Percentiles rank a stretch among this genome's conserved stretches.
These are phyloP conservation scores for Ranitomeya imitator DNA, from an alignment of 2,113 vertebrate species.

Conservation along the genomic window DNA sequence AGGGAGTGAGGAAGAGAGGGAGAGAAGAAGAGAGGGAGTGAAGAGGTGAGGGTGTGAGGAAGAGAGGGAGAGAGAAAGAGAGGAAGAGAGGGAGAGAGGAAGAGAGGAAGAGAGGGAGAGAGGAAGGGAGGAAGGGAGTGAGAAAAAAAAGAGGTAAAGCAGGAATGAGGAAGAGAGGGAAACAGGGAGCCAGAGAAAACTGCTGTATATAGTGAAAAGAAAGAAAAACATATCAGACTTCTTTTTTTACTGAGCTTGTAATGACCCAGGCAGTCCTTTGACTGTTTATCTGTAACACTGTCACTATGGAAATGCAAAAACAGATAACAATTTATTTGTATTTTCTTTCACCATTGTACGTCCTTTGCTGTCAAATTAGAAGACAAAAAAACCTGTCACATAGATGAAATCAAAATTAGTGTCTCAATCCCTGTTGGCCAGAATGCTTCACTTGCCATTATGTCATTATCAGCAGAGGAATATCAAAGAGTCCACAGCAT, in stretches of 20 bases:
- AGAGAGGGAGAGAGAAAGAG: too few species aligned
- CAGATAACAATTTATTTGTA: conserved; percentile 5
- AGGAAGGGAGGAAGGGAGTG: too few species aligned
- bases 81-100: too few species aligned
- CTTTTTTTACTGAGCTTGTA: neutral
- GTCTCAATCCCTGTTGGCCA: conserved; percentile 1
- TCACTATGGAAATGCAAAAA: neutral
- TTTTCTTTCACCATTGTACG: conserved; percentile 16
- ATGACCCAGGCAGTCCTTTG: conserved; percentile 6
- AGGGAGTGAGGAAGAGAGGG: too few species aligned
- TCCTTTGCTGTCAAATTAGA: neutral
- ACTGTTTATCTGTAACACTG: neutral
- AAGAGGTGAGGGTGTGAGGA: too few species aligned
- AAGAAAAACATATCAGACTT: neutral
- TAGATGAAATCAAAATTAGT: neutral
- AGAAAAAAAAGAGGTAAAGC: too few species aligned
- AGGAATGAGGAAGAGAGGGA: neutral
- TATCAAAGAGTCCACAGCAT: neutral
- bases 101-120: too few species aligned
- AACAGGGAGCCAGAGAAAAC: neutral
- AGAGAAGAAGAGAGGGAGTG: too few species aligned
- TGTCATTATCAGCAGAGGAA: conserved; percentile 12
- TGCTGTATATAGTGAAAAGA: neutral
- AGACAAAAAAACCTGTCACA: conserved; percentile 31
- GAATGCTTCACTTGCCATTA: neutral